phyloP scores from a whole-genome alignment of 2,113 vertebrate species.

The Corynorhinus townsendii region DNA sequence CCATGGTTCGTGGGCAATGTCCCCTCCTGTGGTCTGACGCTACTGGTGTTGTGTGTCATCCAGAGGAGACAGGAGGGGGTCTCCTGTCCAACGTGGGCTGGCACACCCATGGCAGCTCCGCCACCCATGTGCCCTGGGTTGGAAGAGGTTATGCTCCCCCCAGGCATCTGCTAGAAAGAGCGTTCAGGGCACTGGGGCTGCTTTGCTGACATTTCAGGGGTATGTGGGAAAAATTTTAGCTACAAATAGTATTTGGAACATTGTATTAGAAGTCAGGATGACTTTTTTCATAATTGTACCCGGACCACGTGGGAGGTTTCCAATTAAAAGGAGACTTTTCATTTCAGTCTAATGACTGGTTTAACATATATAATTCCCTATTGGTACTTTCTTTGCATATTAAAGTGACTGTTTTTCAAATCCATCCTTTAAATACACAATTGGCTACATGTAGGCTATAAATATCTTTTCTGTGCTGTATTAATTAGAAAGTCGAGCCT shows the following conservation, averaged over 20 bases:
- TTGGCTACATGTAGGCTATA: constrained; percentile 69
- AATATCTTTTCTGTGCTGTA: constrained; percentile 71
- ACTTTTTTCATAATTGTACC: constrained; percentile 56
- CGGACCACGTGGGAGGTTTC: constrained; percentile 67
- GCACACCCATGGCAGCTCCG: not conserved
- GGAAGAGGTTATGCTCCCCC: not conserved
- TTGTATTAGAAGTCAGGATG: constrained; percentile 57
- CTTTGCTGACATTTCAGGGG: constrained; percentile 36
- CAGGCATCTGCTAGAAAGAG: not conserved
- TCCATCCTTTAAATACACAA: constrained; percentile 74
- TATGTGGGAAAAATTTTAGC: constrained; percentile 22
- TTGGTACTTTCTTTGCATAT: constrained; percentile 72
- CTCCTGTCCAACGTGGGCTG: not conserved
- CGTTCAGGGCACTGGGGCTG: not conserved
- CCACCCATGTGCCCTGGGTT: not conserved
- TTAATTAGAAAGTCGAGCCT: constrained; percentile 72
- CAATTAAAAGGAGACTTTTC: constrained; percentile 73
- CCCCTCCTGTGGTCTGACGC: not conserved
- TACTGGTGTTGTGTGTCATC: not conserved
- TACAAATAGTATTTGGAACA: constrained; percentile 56
- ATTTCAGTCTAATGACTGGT: constrained; percentile 71
- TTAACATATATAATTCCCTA: constrained; percentile 73
- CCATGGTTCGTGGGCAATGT: not conserved
- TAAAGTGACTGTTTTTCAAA: constrained; percentile 72
- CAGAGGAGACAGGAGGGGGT: not conserved